Conservation (phyloP, 1,140 invertebrate species). For the Nylanderia fulva region DNA sequence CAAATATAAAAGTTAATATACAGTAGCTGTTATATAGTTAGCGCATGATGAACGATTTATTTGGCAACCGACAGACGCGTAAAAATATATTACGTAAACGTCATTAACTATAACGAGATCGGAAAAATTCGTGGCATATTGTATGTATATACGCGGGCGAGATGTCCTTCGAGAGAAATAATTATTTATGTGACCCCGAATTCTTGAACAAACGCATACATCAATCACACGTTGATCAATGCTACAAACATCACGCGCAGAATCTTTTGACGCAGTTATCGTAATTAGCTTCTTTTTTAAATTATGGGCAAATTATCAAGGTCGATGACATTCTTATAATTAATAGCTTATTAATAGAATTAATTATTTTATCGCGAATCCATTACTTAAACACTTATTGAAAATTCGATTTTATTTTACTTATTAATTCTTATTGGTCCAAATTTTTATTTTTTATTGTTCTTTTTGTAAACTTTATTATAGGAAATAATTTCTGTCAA, state of each 20-base stretch:
- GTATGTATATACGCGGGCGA: too few relatives aligned
- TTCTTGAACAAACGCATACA: neutral
- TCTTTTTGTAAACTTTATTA: neutral
- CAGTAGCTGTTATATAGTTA: too few relatives aligned
- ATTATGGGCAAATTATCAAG: neutral
- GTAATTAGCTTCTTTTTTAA: neutral
- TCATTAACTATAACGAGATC: neutral
- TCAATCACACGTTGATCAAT: constrained; percentile 23
- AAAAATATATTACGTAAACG: constrained; percentile 4
- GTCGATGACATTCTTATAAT: neutral
- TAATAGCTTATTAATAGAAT: neutral
- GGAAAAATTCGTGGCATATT: neutral
- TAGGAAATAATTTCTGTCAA: neutral
- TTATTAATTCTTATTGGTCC: too few relatives aligned
- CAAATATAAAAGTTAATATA: neutral
- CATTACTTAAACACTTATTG: neutral
- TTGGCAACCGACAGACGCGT: constrained; percentile 1
- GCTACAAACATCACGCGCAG: neutral
- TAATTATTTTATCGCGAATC: neutral
- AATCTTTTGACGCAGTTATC: neutral
- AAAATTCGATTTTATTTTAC: neutral
- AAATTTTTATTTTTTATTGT: neutral
- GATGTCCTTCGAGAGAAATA: constrained; percentile 19
- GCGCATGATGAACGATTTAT: constrained; percentile 45
- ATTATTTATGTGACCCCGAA: constrained; percentile 26